Conservation (phyloP, 2,113 vertebrate species). For the Aleadryas rufinucha region DNA sequence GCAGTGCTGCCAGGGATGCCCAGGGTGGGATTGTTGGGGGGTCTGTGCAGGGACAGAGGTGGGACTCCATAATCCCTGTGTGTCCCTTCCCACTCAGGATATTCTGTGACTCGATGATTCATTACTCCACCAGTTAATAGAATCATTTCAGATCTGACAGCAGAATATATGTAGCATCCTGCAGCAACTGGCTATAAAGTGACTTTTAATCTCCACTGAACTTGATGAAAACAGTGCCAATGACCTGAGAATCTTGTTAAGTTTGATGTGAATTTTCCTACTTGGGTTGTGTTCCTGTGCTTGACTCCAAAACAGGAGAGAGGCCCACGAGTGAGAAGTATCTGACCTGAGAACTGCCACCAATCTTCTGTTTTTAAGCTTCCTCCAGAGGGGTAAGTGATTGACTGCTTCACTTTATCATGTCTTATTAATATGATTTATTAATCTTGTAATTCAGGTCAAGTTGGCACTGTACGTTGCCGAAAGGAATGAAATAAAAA, state of each 20-base stretch:
- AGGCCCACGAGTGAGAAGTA: background rate
- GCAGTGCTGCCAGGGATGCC: rapidly evolving
- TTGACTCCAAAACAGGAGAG: background rate
- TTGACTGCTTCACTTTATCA: background rate
- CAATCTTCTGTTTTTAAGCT: background rate
- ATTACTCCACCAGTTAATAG: background rate
- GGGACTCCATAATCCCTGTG: rapidly evolving
- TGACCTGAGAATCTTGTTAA: background rate
- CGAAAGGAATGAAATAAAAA: background rate
- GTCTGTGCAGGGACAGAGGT: rapidly evolving
- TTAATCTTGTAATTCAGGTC: background rate
- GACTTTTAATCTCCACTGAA: background rate
- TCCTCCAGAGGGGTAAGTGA: background rate
- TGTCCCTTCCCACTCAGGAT: background rate
- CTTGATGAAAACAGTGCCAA: background rate
- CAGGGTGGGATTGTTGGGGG: background rate
- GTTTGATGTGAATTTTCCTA: background rate
- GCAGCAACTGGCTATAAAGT: background rate
- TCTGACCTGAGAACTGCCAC: background rate
- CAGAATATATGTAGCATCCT: background rate
- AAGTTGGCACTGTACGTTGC: background rate
- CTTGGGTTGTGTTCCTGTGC: background rate
- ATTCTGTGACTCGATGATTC: background rate
- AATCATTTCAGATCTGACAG: background rate
- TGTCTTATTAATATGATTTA: background rate